Evolutionary conservation across 2,797 vertebrate species (phyloP), one percentile per base, ranked within the genome.

Genomic region (Todus mexicanus): DNA sequence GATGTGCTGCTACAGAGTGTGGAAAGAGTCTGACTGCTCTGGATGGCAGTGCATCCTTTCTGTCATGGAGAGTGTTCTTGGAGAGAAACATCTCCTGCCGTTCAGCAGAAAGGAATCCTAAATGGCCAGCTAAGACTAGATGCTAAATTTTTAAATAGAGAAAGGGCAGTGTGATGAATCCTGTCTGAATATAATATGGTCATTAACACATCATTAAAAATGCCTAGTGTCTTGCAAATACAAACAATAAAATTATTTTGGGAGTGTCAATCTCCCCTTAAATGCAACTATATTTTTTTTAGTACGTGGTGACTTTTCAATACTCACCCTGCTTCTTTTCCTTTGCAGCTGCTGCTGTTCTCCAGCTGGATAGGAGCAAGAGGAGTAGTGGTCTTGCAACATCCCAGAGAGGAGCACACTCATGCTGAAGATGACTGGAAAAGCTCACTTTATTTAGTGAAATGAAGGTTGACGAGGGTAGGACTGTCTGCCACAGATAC

Each of bases 171-270:
- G 47, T 81, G 92, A 91, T 91, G 84, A 94, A 94, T 92, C 87
- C 79, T 79, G 35, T 93, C 54, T 88, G 89, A 94, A 88, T n/a
- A 91, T 73, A 84, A 78, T 75, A 84, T 25, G 29, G 63, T 88
- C 87, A 91, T 95, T 96, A 96, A 92, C 92, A 96, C 92, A 64
- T 95, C 87, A 75, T 92, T 93, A 93, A 92, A 95, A 94, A 86
- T 40, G 76, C 63, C 70, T 87, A 27, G 68, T 4, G 7, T 84
- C 57, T 84, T 72, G 77, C 69, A 94, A 96, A 94, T 60, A 69
- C 75, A 94, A 92, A 94, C 90, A 95, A 84, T 89, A 72, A 90
- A 87, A 89, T 93, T 78, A 88, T 94, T 89, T 54, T 0, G 7
- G 69, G 87, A 87, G 38, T 56, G 72, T 87, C 38, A 85, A 48